These are phyloP conservation scores for Hydraecia micacea DNA, from an alignment of 2,888 invertebrate genomes.

Conservation along the genomic window DNA sequence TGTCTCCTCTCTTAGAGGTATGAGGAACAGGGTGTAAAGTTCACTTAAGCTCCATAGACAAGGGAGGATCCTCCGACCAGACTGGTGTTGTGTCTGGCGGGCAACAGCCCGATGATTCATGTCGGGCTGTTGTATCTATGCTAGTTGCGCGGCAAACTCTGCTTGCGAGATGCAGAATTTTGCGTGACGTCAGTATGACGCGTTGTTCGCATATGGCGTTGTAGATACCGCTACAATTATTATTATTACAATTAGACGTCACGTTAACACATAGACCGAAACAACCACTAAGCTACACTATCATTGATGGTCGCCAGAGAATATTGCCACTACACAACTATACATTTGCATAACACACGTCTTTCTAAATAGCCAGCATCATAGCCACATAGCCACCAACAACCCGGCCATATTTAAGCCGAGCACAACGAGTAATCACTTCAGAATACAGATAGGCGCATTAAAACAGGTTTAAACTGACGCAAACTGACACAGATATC, in stretches of 20 bases:
- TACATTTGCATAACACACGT: slow-evolving; percentile 40
- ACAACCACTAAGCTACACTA: background rate
- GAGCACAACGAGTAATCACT: slow-evolving; percentile 37
- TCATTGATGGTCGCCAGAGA: background rate
- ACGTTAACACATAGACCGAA: background rate
- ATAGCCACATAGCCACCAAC: slow-evolving; percentile 19
- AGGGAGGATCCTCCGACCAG: too few species aligned
- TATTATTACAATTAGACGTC: background rate
- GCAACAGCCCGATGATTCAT: too few species aligned
- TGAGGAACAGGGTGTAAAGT: too few species aligned
- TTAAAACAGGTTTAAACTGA: slow-evolving; percentile 49
- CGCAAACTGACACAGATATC: slow-evolving; percentile 30
- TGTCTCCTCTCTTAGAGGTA: background rate
- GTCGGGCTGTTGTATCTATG: too few species aligned
- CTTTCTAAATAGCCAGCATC: slow-evolving; percentile 42
- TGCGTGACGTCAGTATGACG: too few species aligned
- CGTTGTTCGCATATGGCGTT: too few species aligned
- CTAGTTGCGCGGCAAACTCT: too few species aligned
- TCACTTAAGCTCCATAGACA: too few species aligned
- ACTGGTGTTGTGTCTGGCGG: too few species aligned
- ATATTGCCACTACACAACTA: slow-evolving; percentile 5
- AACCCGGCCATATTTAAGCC: slow-evolving; percentile 39
- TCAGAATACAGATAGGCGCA: slow-evolving; percentile 62
- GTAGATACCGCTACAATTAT: too few species aligned
- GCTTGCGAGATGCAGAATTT: too few species aligned